Evolutionary conservation across 1,140 invertebrate species (phyloP).

Genomic region (Dreissena rostriformis): DNA sequence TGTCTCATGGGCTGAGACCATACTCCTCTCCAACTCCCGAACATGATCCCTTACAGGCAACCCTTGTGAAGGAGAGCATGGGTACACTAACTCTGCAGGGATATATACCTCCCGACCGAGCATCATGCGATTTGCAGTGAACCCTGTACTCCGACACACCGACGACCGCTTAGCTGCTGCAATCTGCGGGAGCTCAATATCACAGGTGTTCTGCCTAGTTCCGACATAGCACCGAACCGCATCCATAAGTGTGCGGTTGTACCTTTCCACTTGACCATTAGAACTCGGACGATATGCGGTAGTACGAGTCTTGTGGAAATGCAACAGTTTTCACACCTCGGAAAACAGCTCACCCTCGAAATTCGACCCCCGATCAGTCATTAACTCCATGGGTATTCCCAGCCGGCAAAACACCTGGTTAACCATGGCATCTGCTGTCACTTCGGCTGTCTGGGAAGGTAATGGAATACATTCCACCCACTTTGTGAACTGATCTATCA

Average conservation of each 20-base stretch:
- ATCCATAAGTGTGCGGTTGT: constrained; percentile 16
- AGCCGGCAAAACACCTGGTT: not conserved
- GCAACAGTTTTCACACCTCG: not conserved
- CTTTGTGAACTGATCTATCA: constrained; percentile 1
- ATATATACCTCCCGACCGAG: not conserved
- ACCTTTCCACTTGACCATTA: constrained; percentile 7
- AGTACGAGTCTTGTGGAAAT: not conserved
- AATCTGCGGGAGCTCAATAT: not conserved
- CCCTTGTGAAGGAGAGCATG: not conserved
- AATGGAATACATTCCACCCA: constrained; percentile 6
- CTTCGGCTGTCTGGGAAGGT: not conserved
- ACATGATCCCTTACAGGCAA: not conserved
- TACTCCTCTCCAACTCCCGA: not conserved
- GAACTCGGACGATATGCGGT: not conserved
- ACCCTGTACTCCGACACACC: not conserved
- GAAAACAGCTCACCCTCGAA: not conserved
- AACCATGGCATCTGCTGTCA: not conserved
- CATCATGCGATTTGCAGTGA: not conserved
- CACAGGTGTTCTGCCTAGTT: not conserved
- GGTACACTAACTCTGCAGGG: not conserved
- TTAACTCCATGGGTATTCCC: not conserved
- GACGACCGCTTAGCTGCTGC: constrained; percentile 2
- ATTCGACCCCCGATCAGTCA: not conserved
- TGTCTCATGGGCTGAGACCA: not conserved
- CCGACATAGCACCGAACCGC: not conserved